Percentiles rank a stretch among this genome's conserved stretches.
These are phyloP conservation scores for Barypeithes pellucidus DNA, from an alignment of 2,888 invertebrate species.

Conservation along the genomic window DNA sequence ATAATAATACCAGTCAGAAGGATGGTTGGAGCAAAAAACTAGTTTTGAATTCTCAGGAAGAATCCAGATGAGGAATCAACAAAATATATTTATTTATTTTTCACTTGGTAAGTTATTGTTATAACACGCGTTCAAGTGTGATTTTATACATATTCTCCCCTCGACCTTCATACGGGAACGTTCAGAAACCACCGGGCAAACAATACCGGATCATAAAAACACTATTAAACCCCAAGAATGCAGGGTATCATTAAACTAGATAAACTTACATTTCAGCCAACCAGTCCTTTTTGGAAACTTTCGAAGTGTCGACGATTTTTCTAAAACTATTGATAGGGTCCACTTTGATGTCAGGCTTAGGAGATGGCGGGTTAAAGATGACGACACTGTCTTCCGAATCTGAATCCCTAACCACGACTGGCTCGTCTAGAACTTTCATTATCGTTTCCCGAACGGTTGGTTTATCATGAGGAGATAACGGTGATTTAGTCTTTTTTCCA, in stretches of 20 bases:
- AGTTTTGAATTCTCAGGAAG: too few species aligned
- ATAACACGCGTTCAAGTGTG: too few species aligned
- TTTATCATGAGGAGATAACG: slow-evolving; percentile 21
- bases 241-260: background rate
- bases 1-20: too few species aligned
- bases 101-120: too few species aligned
- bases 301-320: slow-evolving; percentile 73
- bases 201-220: too few species aligned
- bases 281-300: slow-evolving; percentile 74
- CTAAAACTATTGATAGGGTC: slow-evolving; percentile 74
- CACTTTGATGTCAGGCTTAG: slow-evolving; percentile 67
- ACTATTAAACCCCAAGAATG: too few species aligned
- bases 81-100: too few species aligned
- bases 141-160: too few species aligned
- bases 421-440: slow-evolving; percentile 60
- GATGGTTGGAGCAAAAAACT: too few species aligned
- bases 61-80: too few species aligned
- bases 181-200: too few species aligned
- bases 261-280: slow-evolving; percentile 70
- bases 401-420: slow-evolving; percentile 64
- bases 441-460: slow-evolving; percentile 47
- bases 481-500: slow-evolving; percentile 34
- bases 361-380: slow-evolving; percentile 66
- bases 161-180: too few species aligned
- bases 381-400: slow-evolving; percentile 68